Base-by-base conservation (phyloP, 1,140 invertebrate species). In the Zaprionus tsacasi region DNA sequence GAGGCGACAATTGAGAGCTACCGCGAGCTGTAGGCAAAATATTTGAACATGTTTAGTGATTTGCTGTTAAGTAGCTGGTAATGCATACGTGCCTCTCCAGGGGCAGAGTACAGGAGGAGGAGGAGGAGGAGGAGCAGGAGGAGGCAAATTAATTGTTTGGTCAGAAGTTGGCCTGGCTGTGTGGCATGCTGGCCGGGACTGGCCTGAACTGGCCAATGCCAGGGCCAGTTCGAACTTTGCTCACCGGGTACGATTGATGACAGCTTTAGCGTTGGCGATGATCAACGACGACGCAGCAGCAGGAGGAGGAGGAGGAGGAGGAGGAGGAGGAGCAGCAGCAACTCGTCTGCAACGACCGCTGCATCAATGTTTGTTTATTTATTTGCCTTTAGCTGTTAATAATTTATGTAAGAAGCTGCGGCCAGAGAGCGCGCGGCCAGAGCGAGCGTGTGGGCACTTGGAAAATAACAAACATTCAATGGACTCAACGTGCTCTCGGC, bases 21-120 rank as follows among this genome's bases (percentile, higher is more conserved):
- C 82, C 70, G 81, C n/a, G 40, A 85, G 69, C 69, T 70, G 69
- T 65, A 63, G 69, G 71, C 81, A 89, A 88, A 88, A 88, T 88
- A 89, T 88, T 88, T 88, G 83, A 89, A 81, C 66, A 89, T 89
- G 85, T 89, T 88, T 88, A 88, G 85, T 88, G 85, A 88, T 88
- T 88, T 88, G 85, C 85, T 88, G 85, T 88, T 88, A 88, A 88
- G 83, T 88, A 83, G 83, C 88, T 68, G 71, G 82, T 81, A 85
- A 85, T 85, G 81, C 81, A 73, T 54, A 56, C 57, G 40, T 7
- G n/a, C 40, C 7, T 45, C 40, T 45, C n/a, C 40, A 45, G n/a
- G 15, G 40, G n/a, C 40, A 45, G 27, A 30, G 27, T 30, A 45
- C 6, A 45, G 13, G 35, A 52, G 12, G 13, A 8, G 15, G 11